Conservation (phyloP, 2,888 invertebrate species). For the Cataglyphis livida region DNA sequence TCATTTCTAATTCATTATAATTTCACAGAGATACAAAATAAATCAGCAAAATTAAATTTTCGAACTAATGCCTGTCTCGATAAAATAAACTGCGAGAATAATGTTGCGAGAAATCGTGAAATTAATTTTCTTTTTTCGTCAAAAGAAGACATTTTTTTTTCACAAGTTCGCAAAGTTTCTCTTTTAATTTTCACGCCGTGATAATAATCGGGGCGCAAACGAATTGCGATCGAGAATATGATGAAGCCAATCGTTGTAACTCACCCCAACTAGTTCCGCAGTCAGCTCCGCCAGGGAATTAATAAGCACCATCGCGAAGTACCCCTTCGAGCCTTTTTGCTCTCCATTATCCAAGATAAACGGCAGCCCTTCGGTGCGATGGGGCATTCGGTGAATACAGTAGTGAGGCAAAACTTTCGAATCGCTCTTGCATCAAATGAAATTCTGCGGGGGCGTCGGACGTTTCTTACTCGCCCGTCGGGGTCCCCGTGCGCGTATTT, state of each 20-base stretch:
- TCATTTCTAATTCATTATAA: background rate
- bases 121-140: background rate
- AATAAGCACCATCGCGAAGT: conserved; percentile 48
- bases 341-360: conserved; percentile 51
- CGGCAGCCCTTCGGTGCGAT: conserved; percentile 29
- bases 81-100: background rate
- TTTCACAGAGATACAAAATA: background rate
- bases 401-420: conserved; percentile 45
- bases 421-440: conserved; percentile 51
- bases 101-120: background rate
- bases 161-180: background rate
- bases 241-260: conserved; percentile 7
- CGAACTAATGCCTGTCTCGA: background rate
- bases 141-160: background rate
- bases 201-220: conserved; percentile 24
- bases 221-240: conserved; percentile 6
- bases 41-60: conserved; percentile 20
- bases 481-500: conserved; percentile 62
- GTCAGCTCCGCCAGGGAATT: conserved; percentile 40
- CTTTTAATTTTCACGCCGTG: conserved; percentile 13
- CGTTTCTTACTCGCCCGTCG: conserved; percentile 60
- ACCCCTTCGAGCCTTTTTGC: conserved; percentile 42
- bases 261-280: conserved; percentile 43
- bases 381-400: conserved; percentile 24
- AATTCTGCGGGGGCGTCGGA: conserved; percentile 53